Base-by-base conservation (phyloP, 2,113 vertebrate species). In the Glareola pratincola region DNA sequence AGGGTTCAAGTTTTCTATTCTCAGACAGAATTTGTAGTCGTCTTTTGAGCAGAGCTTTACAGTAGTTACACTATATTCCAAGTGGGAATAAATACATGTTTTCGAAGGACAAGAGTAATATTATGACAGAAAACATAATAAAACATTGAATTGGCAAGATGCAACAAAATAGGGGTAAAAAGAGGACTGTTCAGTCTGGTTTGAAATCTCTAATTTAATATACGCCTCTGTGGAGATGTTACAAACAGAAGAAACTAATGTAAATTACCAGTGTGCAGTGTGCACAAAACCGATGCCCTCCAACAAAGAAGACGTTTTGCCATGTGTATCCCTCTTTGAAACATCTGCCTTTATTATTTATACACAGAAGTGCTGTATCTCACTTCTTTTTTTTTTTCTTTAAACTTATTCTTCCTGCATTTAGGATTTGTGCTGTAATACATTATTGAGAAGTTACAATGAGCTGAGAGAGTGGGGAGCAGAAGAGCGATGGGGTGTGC, bases 81-180 rank as follows among this genome's bases (percentile, higher is more conserved):
- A 95, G 78, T 90, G 97, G 97, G 97, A 97, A 98, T 97, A 98
- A 96, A 96, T 96, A 92, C 82, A 92, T 95, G 94, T 97, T 98
- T 97, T 95, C 97, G 95, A 95, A 97, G 97, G 94, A 98, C 96
- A 97, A 94, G 97, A 94, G 94, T 84, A 97, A 98, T 98, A 97
- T 96, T 98, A 96, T 97, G 97, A 97, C 96, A 98, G 97, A 97
- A 98, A 97, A 97, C 94, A 97, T 97, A 97, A 96, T 97, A 97
- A 97, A 97, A 98, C 89, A 96, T 85, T 87, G 56, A 96, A 97
- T 97, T 97, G 97, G 94, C 92, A 86, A 91, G 95, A 97, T 92
- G 95, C 56, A 95, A 94, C 88, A 97, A 97, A 97, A 90, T 30
- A 94, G 83, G 91, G 88, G 93, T 97, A 97, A 93, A 97, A 97